Evolutionary conservation across 1,140 invertebrate genomes (phyloP), one percentile per base, ranked within the genome.

Genomic region (Drosophila bocqueti): DNA sequence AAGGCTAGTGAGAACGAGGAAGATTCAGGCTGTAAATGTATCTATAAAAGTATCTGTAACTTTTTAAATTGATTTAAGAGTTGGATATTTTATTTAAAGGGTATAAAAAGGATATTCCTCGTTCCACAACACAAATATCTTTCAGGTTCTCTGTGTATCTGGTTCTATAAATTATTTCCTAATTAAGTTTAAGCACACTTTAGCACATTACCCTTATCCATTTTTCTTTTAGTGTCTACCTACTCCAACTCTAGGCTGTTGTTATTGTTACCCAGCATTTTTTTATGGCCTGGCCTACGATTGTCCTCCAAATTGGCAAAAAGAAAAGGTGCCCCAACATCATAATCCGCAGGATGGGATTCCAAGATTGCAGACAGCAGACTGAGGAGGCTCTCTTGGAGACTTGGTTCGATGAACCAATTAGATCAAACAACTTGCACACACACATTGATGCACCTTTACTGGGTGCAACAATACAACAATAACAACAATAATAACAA

Each of bases 371-470:
- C 66, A 59, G 54, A 21, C 43, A 15, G 29, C n/a, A 31, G 60
- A 42, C 34, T 13, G 50, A 34, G 42, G 40, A 40, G 54, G 9
- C 31, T 61, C 64, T 50, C n/a, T 24, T 21, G 26, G 38, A 55
- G 55, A 13, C 64, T 68, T 71, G 61, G 78, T 79, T 79, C 89
- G 83, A 81, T 83, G 67, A 91, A 91, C 89, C 89, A 91, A 91
- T 91, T 91, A 91, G 90, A 91, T 91, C 81, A 85, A 91, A 91
- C 76, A 79, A 79, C 76, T 89, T 89, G 76, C 79, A 16, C 60
- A 64, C 66, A 29, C 52, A 66, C 36, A 71, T 9, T 9, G 31
- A 31, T 38, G 79, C 64, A 65, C 24, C 52, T 43, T 34, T 34
- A 46, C 74, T 76, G 74, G 74, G 74, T 76, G 74, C 75, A 77